Evolutionary conservation across 2,888 invertebrate genomes (phyloP), one percentile per base, ranked within the genome.

Genomic region (Syrphus vitripennis): DNA sequence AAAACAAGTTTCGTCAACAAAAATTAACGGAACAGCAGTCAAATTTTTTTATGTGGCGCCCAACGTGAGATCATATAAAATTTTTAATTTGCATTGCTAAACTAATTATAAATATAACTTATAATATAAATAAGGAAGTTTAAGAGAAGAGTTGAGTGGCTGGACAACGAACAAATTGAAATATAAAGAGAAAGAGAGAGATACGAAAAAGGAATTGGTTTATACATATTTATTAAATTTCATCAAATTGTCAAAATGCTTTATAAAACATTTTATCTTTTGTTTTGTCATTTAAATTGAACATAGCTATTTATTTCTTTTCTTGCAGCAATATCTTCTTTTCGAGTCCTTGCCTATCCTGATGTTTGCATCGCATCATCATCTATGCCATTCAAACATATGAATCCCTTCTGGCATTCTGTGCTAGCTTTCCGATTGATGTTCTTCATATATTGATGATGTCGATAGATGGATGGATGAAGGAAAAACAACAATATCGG

Each of bases 401-500:
- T 21, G 10, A 53, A 31, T 53, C 50, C 34, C 16, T 45, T 53
- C 6, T 55, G 37, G n/a, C 55, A 55, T 40, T 55, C 37, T 26
- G 21, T 10, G 29, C n/a, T n/a, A n/a, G n/a, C n/a, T n/a, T n/a
- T 12, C 19, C 71, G 67, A 80, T 50, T 80, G 65, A 57, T 80
- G 55, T 74, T 55, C 50, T 42, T 72, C 50, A 26, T 50, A 26
- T 26, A 75, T 83, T 70, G 63, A 79, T 67, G 70, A 75, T 57
- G 63, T 61, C 67, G 12, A 67, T 70, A 37, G 9, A 42, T 12
- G 12, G 9, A 42, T 12, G 12, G 16, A 26, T 14, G 37, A 48
- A 48, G 57, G 48, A n/a, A 65, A 65, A 50, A 63, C 29, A 82
- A 70, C 34, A 67, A 65, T 34, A 79, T 26, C 7, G 37, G 53